Evolutionary conservation across 2,888 invertebrate genomes (phyloP).

Genomic region (Microplitis manilae): DNA sequence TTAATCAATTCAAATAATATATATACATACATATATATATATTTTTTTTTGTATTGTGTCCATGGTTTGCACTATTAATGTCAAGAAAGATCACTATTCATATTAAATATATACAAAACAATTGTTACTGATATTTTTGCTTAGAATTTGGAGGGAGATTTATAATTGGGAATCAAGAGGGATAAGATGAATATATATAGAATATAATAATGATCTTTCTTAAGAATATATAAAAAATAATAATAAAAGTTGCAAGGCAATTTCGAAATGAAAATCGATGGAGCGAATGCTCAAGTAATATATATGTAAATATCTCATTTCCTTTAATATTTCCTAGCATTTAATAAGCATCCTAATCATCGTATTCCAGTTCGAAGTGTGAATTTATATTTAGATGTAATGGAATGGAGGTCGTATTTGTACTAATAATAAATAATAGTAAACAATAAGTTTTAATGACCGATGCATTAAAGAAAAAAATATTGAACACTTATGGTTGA

Average conservation of each 20-base stretch:
- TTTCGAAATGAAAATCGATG: conserved; percentile 20
- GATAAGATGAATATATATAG: too few species aligned
- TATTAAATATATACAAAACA: too few species aligned
- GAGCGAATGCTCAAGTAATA: conserved; percentile 14
- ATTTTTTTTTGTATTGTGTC: not conserved
- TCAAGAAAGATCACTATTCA: not conserved
- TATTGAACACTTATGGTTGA: not conserved
- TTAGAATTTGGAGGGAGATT: too few species aligned
- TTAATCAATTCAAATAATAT: conserved; percentile 2
- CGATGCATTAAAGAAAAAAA: not conserved
- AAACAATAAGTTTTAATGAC: not conserved
- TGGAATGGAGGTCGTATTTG: not conserved
- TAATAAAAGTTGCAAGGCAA: conserved; percentile 5
- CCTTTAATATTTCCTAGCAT: not conserved
- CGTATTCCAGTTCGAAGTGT: not conserved
- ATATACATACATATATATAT: too few species aligned
- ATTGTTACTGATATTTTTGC: too few species aligned
- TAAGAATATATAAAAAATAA: not conserved
- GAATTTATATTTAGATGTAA: not conserved
- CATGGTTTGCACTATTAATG: conserved; percentile 13
- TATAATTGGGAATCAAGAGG: too few species aligned
- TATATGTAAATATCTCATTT: conserved; percentile 8
- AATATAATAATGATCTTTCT: not conserved
- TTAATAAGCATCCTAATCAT: not conserved
- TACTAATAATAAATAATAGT: not conserved